Evolutionary conservation across 2,797 vertebrate species (phyloP), one percentile per base, ranked within the genome.

Genomic region (Melanotaenia boesemani): DNA sequence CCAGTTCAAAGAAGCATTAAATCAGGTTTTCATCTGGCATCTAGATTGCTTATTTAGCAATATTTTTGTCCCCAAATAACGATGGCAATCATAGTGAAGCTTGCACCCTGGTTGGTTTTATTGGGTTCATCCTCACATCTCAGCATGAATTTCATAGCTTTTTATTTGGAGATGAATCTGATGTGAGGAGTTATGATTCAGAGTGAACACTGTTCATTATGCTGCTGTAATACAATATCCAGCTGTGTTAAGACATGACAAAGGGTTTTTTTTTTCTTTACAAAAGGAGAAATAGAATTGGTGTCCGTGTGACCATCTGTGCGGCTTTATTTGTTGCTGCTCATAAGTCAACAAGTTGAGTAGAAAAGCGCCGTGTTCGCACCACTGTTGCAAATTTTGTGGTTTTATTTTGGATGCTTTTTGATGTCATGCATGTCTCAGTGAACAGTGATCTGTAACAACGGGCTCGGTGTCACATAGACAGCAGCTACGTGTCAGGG

Each of bases 21-120:
- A 91, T 91, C 85, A 74, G 77, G 63, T 73, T 91, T 88, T 86
- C 72, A 80, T 84, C 70, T 52, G 6, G 70, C 54, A 55, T 70
- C 74, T 30, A 63, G 50, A 74, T 80, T 83, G 80, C 79, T 91
- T 85, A 76, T 84, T 86, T 83, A 70, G 62, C 62, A 4, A 59
- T 82, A 70, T 84, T 76, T 72, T 54, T 72, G 58, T 60, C 71
- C 46, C 67, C 52, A 7, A 81, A 77, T 86, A 85, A 79, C 71
- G 73, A 55, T 58, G 0, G 73, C 66, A 72, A 26, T 87, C 73
- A 74, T 12, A 36, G 56, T 52, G 30, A 57, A 30, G 57, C 73
- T 46, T 71, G 72, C 39, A 44, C 59, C 46, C 34, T 2, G 0
- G 24, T 68, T 6, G 32, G 2, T 74, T 86, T 87, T 85, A 89